Evolutionary conservation across 1,140 invertebrate genomes (phyloP), one percentile per base, ranked within the genome.

Genomic region (Heliconius himera): DNA sequence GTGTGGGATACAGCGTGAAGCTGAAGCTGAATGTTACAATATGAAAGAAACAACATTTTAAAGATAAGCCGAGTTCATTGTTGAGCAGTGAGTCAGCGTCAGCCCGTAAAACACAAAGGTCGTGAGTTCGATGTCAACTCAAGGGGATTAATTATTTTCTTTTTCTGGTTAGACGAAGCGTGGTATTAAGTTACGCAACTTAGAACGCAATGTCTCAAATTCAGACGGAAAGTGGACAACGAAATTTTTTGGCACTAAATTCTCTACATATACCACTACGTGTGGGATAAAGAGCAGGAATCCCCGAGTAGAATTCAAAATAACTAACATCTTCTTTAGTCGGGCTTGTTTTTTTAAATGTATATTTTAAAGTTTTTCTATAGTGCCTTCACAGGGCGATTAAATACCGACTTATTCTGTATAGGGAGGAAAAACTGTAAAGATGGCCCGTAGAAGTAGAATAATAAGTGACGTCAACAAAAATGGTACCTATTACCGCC

Each of bases 391-490:
- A 51, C 49, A 51, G 8, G 8, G 54, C 54, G 9, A 0, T 3
- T 22, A 29, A 66, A 29, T 66, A 0, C 0, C 11, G 22, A 1
- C 26, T 26, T 66, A 29, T 66, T 16, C 6, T 26, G n/a, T 26
- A 66, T 26, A 66, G 60, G 26, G 26, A 66, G 60, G 13, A 29
- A 66, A 66, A 66, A 29, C 3, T 66, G 0, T 29, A 66, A 13
- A 16, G 3, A 66, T 66, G 4, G 22, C 26, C 22, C 1, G 22
- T 66, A 51, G n/a, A 29, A 22, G 11, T 66, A 51, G 46, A 29
- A 36, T 79, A 70, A 71, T 70, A 18, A 71, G 70, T 79, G 78
- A 79, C 78, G 78, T 79, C 78, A 79, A 22, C 73, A 49, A 74
- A 71, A 41, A 71, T 60, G 60, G 74, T 36, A 79, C n/a, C n/a